Conservation (phyloP, 1,140 invertebrate species). For the Drosophila ohnishii region DNA sequence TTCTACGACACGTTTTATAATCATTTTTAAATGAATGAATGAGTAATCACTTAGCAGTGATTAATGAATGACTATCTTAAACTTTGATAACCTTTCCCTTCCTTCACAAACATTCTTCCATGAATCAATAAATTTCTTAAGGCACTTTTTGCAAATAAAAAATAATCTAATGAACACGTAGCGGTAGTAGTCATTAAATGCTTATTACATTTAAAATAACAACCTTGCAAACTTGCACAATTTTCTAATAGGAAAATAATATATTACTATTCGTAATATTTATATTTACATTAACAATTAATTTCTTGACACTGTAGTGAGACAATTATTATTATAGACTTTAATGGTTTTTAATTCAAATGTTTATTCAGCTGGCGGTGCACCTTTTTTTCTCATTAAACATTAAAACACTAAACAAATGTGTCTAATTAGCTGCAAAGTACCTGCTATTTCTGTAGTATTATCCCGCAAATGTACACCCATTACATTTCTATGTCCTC, state of each 20-base stretch:
- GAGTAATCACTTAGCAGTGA: neutral
- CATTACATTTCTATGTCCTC: neutral
- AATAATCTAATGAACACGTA: neutral
- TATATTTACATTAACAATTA: too few species aligned
- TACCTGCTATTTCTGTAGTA: neutral
- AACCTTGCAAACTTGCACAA: too few species aligned
- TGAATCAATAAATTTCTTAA: neutral
- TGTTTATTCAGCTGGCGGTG: neutral
- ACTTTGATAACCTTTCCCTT: neutral
- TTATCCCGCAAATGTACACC: neutral
- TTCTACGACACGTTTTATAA: neutral
- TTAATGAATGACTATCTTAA: neutral
- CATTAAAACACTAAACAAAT: neutral
- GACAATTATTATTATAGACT: too few species aligned
- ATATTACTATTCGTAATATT: too few species aligned
- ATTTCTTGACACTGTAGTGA: too few species aligned
- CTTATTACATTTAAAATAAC: too few species aligned
- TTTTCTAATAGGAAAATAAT: too few species aligned
- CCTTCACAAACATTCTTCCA: neutral
- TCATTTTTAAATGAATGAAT: neutral
- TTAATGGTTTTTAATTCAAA: neutral
- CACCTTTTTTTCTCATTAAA: neutral
- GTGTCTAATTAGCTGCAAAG: conserved; percentile 3
- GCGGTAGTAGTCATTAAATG: neutral
- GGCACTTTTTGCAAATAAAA: neutral